Evolutionary conservation across 2,888 invertebrate species (phyloP), one percentile per base, ranked within the genome.

Genomic region (Erebia aethiops): DNA sequence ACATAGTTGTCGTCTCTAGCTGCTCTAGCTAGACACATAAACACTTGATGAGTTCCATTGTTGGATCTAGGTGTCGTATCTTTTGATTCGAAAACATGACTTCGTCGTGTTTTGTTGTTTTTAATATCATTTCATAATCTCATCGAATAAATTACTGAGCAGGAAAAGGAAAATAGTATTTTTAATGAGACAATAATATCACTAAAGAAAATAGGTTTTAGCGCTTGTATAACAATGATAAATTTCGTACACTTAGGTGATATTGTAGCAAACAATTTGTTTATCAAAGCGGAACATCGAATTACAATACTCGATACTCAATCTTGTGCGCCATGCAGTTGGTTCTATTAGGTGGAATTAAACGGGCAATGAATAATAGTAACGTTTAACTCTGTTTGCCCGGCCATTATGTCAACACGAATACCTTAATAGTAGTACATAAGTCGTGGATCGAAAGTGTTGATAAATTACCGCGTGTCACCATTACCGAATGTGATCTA

Each of bases 401-500:
- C 82, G 81, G 82, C 79, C 84, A 90, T 92, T 89, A 91, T 91
- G 92, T 91, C 89, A 90, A 92, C 92, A 92, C 79, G 87, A 87
- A 88, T 87, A 84, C 81, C 84, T 85, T 91, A 91, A 92, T 91
- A 86, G 84, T 83, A 77, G 79, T 77, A 78, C 85, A 91, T 91
- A 91, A 89, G 85, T 92, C 88, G 88, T 88, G 87, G 87, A 86
- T 87, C 83, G 88, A 88, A 90, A 88, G 89, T 90, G 90, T 89
- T 92, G 92, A 93, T 91, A 90, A 89, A 92, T 92, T 78, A 85
- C 77, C 81, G 74, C 78, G 77, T 87, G 91, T 92, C 92, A 84
- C 88, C 86, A 92, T 92, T 92, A 92, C 88, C 83, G 81, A 86
- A 87, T 85, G 89, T 92, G 92, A 92, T 91, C 88, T 91, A 92